phyloP scores from a whole-genome alignment of 2,888 invertebrate genomes.

The Andrena minutula region DNA sequence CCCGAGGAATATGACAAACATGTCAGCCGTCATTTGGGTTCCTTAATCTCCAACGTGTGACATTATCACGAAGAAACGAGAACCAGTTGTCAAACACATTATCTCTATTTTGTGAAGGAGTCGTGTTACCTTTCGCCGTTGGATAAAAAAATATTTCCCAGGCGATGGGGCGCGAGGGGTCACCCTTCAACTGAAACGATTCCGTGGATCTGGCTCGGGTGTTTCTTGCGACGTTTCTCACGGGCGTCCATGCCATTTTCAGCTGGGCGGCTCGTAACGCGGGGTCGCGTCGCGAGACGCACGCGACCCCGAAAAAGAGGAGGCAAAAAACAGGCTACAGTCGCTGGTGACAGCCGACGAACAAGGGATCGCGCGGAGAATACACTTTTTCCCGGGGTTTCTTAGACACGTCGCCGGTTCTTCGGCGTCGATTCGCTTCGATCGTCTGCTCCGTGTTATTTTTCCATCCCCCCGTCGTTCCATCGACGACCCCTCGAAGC shows the following conservation, averaged over 20 bases:
- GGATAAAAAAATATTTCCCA: neutral
- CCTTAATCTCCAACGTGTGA: too few relatives aligned
- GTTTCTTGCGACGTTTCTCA: slow-evolving; percentile 42
- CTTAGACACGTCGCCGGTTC: slow-evolving; percentile 32
- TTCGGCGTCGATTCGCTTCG: slow-evolving; percentile 55
- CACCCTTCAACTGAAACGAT: slow-evolving; percentile 19
- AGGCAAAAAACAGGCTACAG: slow-evolving; percentile 29
- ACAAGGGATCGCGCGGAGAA: slow-evolving; percentile 46
- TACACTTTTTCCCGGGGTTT: slow-evolving; percentile 47
- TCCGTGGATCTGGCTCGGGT: neutral
- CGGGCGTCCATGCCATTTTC: slow-evolving; percentile 32
- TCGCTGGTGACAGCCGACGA: slow-evolving; percentile 42
- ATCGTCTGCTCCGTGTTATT: slow-evolving; percentile 33
- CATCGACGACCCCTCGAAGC: slow-evolving; percentile 21
- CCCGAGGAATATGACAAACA: too few relatives aligned
- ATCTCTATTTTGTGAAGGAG: neutral
- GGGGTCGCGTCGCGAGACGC: slow-evolving; percentile 39
- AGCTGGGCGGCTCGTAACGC: slow-evolving; percentile 28
- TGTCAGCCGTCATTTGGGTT: too few relatives aligned
- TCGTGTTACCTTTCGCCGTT: neutral
- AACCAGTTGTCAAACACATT: too few relatives aligned
- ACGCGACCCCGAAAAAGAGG: slow-evolving; percentile 15
- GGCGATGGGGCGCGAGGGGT: neutral
- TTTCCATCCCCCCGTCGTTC: neutral
- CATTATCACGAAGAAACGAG: too few relatives aligned